A percentile compares a stretch with the other conserved stretches of the same genome.
Conservation (phyloP, 2,113 vertebrate species). For the Petromus typicus region DNA sequence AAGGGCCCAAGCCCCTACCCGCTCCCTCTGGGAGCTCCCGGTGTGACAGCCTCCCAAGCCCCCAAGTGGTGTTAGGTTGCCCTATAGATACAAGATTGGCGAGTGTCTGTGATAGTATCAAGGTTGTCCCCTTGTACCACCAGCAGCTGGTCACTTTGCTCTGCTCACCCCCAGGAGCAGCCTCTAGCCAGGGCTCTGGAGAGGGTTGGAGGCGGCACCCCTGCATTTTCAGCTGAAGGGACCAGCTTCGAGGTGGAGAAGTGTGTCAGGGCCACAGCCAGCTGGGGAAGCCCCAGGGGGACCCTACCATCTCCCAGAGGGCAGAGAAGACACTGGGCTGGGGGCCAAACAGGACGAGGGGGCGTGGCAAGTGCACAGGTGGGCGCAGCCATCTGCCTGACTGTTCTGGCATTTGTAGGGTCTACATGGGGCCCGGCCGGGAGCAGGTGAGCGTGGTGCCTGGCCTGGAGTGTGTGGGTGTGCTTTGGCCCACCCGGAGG, state of each 20-base stretch:
- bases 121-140: too few relatives aligned
- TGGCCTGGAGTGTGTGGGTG: not conserved
- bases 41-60: not conserved
- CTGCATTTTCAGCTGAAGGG: not conserved
- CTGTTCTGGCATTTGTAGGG: constrained; percentile 24
- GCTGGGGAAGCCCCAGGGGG: not conserved
- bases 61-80: fast-evolving
- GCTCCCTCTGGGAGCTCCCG: not conserved
- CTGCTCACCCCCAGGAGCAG: not conserved
- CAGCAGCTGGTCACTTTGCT: not conserved
- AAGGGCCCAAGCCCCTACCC: not conserved
- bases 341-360: fast-evolving
- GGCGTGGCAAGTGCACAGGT: fast-evolving
- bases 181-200: too few relatives aligned
- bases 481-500: not conserved
- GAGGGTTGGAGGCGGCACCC: not conserved
- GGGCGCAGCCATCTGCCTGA: not conserved
- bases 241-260: fast-evolving
- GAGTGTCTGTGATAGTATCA: fast-evolving
- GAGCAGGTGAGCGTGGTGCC: constrained; percentile 62
- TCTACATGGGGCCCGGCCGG: not conserved
- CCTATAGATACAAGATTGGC: fast-evolving
- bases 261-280: fast-evolving
- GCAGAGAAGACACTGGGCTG: too few relatives aligned
- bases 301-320: not conserved